These are phyloP conservation scores for Clusia tigrina DNA, from an alignment of 2,888 invertebrate species.

Conservation along the genomic window DNA sequence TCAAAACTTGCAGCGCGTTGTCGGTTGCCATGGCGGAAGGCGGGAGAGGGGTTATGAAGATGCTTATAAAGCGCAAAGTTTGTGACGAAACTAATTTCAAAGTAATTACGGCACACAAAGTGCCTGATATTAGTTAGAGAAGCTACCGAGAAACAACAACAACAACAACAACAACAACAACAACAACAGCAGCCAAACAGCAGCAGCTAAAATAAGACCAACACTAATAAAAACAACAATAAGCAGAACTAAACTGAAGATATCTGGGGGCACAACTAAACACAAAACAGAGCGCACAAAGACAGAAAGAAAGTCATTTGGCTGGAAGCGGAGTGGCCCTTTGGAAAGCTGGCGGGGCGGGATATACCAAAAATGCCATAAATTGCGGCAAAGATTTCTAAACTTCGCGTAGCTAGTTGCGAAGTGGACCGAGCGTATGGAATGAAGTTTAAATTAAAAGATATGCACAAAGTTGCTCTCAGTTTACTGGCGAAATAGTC, in stretches of 20 bases:
- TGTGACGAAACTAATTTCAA: constrained; percentile 60
- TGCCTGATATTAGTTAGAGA: constrained; percentile 52
- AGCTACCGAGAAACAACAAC: too few species aligned
- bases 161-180: constrained; percentile 7
- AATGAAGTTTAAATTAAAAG: too few species aligned
- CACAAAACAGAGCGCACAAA: neutral
- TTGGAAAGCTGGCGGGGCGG: too few species aligned
- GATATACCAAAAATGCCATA: too few species aligned
- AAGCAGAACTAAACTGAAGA: too few species aligned
- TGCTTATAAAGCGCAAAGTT: constrained; percentile 57
- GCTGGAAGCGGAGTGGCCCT: constrained; percentile 25
- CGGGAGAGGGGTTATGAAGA: neutral
- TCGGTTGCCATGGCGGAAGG: neutral
- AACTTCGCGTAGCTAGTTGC: too few species aligned
- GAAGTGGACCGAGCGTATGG: too few species aligned
- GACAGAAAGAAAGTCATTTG: neutral
- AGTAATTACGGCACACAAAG: constrained; percentile 60
- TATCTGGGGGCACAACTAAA: too few species aligned
- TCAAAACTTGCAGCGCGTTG: neutral
- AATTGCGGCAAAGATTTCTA: too few species aligned
- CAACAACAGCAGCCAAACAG: constrained; percentile 5
- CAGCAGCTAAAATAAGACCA: too few species aligned
- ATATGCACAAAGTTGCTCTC: too few species aligned
- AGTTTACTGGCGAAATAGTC: too few species aligned
- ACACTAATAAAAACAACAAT: constrained; percentile 6